Evolutionary conservation across 2,113 vertebrate species (phyloP).

Genomic region (Xenopus tropicalis): UCB_Xtro_10.0 CM004447.2:31884001-31884500

Average conservation of each 20-base stretch:
- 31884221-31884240: constrained; percentile 7
- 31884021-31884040: constrained; percentile 29
- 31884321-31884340: too few relatives aligned
- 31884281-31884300: neutral
- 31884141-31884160: neutral
- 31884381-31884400: too few relatives aligned
- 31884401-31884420: too few relatives aligned
- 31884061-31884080: constrained; percentile 35
- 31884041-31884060: constrained; percentile 29
- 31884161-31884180: constrained; percentile 1
- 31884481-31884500: too few relatives aligned
- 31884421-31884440: too few relatives aligned
- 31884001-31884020: constrained; percentile 21
- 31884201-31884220: neutral
- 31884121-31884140: constrained; percentile 16
- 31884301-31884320: too few relatives aligned
- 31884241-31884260: neutral
- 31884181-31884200: neutral
- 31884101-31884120: constrained; percentile 10
- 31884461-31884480: too few relatives aligned
- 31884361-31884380: too few relatives aligned
- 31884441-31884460: too few relatives aligned
- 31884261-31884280: neutral
- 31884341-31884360: too few relatives aligned
- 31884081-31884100: constrained; percentile 36